These are phyloP conservation scores for Apocrypta bakeri DNA, from an alignment of 1,140 invertebrate genomes.

Conservation along the genomic window DNA sequence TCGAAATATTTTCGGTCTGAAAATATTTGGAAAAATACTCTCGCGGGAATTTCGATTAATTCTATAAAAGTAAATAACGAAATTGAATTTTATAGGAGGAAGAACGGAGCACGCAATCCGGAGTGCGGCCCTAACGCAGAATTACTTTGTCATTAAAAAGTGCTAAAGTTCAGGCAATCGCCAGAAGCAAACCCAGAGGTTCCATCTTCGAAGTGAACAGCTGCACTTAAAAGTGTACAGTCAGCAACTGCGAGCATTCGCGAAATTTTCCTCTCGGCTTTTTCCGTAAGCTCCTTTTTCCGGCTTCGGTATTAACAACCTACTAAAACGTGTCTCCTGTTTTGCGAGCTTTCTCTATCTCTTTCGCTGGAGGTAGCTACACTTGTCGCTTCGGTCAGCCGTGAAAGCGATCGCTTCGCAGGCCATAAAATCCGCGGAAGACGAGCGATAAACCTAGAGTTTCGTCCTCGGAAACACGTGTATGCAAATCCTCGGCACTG, in stretches of 20 bases:
- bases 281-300: not conserved
- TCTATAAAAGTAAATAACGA: too few species aligned
- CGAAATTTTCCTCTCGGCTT: not conserved
- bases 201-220: not conserved
- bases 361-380: too few species aligned
- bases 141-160: not conserved
- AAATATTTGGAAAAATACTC: too few species aligned
- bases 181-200: not conserved
- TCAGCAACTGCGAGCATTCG: not conserved
- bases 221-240: not conserved
- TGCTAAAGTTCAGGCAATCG: not conserved
- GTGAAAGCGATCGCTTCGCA: slow-evolving; percentile 13
- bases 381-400: not conserved
- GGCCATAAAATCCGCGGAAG: not conserved
- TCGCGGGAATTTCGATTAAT: too few species aligned
- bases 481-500: not conserved
- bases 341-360: not conserved
- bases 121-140: not conserved
- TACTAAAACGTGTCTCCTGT: not conserved
- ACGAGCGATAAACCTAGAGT: slow-evolving; percentile 2
- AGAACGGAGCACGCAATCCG: not conserved
- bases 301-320: not conserved
- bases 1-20: too few species aligned
- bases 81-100: too few species aligned
- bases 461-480: not conserved